These are phyloP conservation scores for Drosophila yooni DNA, from an alignment of 2,888 invertebrate genomes.

Conservation along the genomic window DNA sequence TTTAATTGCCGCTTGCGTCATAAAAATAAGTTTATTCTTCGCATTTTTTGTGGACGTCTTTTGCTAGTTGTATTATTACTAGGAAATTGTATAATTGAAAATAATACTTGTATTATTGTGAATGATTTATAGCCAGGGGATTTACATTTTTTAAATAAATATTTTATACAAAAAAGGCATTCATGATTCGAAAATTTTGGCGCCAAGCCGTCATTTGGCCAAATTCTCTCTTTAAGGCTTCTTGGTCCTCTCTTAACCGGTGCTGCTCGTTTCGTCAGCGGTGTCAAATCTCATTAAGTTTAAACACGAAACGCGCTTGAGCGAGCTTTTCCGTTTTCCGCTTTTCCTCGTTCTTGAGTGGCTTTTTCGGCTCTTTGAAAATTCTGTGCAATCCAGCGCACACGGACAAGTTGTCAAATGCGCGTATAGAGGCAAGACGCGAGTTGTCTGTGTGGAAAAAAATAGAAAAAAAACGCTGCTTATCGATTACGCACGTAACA, in stretches of 20 bases:
- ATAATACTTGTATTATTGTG: too few relatives aligned
- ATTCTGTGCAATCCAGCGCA: conserved; percentile 31
- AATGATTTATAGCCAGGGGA: background rate
- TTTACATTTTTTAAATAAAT: background rate
- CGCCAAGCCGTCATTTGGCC: conserved; percentile 29
- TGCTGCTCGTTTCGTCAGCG: conserved; percentile 44
- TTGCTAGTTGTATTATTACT: background rate
- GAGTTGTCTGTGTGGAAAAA: conserved; percentile 34
- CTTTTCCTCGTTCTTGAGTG: conserved; percentile 59
- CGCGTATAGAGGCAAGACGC: conserved; percentile 75
- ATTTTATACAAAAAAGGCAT: background rate
- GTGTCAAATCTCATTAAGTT: conserved; percentile 72
- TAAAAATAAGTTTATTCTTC: background rate
- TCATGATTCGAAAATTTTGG: conserved; percentile 7
- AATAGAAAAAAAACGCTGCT: conserved; percentile 57
- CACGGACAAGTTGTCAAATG: conserved; percentile 63
- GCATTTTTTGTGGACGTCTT: conserved; percentile 6
- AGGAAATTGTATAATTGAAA: background rate
- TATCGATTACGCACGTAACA: conserved; percentile 80
- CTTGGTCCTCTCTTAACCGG: conserved; percentile 40
- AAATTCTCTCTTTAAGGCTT: conserved; percentile 24
- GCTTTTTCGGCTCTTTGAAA: conserved; percentile 42
- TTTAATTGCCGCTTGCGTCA: background rate
- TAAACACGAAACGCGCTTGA: conserved; percentile 69
- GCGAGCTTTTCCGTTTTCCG: conserved; percentile 76